phyloP scores from a whole-genome alignment of 2,888 invertebrate genomes.

The Thereva unica region DNA sequence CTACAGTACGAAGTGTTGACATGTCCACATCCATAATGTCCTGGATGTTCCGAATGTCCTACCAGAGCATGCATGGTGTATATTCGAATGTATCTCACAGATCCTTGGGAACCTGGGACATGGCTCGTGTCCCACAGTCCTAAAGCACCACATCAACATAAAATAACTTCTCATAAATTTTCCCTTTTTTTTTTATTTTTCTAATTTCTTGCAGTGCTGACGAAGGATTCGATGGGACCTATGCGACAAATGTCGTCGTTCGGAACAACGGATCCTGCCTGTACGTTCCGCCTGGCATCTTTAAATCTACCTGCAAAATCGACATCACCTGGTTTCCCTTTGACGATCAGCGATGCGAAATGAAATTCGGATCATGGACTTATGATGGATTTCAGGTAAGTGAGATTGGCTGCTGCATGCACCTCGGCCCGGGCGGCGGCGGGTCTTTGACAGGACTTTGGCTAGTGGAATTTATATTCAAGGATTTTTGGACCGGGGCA shows the following conservation, averaged over 20 bases:
- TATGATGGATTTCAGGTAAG: conserved; percentile 92
- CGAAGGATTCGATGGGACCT: conserved; percentile 98
- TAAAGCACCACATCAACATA: too few relatives aligned
- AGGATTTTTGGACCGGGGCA: too few relatives aligned
- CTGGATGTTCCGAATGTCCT: too few relatives aligned
- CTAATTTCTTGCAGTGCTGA: conserved; percentile 75
- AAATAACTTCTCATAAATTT: conserved; percentile 31
- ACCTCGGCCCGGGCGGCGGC: too few relatives aligned
- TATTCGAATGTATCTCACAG: too few relatives aligned
- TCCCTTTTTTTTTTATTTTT: conserved; percentile 42
- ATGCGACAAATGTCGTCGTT: conserved; percentile 97
- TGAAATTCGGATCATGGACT: conserved; percentile 99
- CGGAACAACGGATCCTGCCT: conserved; percentile 92
- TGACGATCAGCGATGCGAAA: conserved; percentile 97
- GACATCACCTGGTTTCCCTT: conserved; percentile 99
- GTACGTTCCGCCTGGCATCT: conserved; percentile 97
- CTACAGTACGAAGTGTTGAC: conserved; percentile 10
- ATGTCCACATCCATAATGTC: neutral
- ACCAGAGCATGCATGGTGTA: too few relatives aligned
- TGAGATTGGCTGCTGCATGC: conserved; percentile 5
- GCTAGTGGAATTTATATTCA: too few relatives aligned
- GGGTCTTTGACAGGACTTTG: too few relatives aligned
- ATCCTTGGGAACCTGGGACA: too few relatives aligned
- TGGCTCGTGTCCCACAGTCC: too few relatives aligned
- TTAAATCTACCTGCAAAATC: conserved; percentile 98